Base-by-base conservation (phyloP, 2,888 invertebrate genomes). In the Drosophila gaucha region DNA sequence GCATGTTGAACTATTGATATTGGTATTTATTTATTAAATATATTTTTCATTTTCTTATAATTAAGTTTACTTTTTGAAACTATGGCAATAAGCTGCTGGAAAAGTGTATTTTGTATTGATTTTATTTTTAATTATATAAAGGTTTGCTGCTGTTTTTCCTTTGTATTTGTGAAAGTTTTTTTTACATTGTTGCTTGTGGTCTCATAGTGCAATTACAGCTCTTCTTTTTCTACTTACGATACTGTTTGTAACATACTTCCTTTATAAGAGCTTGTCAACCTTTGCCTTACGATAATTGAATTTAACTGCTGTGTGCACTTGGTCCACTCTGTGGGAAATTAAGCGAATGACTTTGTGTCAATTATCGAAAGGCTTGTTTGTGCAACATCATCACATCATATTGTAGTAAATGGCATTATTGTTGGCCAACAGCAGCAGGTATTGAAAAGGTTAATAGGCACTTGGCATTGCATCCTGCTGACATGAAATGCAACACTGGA, bases 231-330 rank as follows among this genome's bases (percentile, higher is more conserved):
- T 12, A 30, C n/a, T 30, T 14, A 9, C n/a, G 24, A 39, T 59
- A 57, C 22, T n/a, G 50, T 60, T 49, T 64, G n/a, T 49, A 41
- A 50, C 46, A 20, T 58, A 20, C 36, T 63, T 28, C 43, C 33
- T 50, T 50, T 36, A 63, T 78, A 44, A n/a, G 56, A 31, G n/a
- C 20, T 44, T 68, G 49, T 55, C 43, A 63, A 44, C 65, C 39
- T 50, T 47, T 67, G 78, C 71, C 64, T 54, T 47, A 33, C 36
- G n/a, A 47, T 85, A 80, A 85, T 80, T 85, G 72, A 75, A 75
- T 78, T 78, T 70, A 46, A 16, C 43, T 30, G 30, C 26, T 35
- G 12, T 50, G 24, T 24, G 39, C 16, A 14, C 30, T 20, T n/a
- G 20, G 14, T 14, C 14, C 9, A 20, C 47, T 33, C 9, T 14